Conservation (phyloP, 2,797 vertebrate genomes). For the Apodemus agrarius region DNA sequence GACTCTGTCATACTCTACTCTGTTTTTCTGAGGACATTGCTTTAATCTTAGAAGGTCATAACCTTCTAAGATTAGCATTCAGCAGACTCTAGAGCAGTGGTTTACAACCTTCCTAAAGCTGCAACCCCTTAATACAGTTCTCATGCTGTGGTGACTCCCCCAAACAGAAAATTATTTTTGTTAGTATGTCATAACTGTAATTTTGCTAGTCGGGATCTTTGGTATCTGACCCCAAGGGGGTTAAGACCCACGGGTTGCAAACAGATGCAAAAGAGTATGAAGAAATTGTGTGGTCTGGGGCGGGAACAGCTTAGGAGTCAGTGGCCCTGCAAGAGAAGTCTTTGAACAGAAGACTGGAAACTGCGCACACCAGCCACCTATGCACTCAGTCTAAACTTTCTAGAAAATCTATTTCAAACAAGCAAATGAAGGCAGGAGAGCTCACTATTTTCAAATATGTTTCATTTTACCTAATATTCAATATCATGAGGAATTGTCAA, state of each 20-base stretch:
- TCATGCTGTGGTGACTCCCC: background rate
- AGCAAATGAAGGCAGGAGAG: background rate
- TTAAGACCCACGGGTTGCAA: background rate
- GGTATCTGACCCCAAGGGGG: background rate
- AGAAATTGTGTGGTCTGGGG: background rate
- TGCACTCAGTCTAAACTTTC: background rate
- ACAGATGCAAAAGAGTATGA: background rate
- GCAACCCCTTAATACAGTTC: background rate
- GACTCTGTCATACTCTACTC: background rate
- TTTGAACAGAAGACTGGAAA: rapidly evolving
- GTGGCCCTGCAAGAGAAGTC: background rate
- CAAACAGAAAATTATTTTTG: background rate
- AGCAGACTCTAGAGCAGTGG: background rate
- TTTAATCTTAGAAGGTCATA: background rate
- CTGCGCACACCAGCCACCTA: background rate
- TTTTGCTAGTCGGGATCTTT: background rate
- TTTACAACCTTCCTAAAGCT: background rate
- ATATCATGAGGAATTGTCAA: background rate
- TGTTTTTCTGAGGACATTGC: background rate
- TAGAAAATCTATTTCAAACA: background rate
- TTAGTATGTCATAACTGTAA: background rate
- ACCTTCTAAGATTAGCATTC: background rate
- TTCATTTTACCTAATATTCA: background rate
- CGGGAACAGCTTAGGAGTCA: background rate
- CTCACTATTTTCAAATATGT: background rate